Percentiles rank a stretch among this genome's conserved stretches.
These are phyloP conservation scores for Zoanthus sociatus DNA, from an alignment of 92 coral and sea anemone genomes.

Conservation along the genomic window DNA sequence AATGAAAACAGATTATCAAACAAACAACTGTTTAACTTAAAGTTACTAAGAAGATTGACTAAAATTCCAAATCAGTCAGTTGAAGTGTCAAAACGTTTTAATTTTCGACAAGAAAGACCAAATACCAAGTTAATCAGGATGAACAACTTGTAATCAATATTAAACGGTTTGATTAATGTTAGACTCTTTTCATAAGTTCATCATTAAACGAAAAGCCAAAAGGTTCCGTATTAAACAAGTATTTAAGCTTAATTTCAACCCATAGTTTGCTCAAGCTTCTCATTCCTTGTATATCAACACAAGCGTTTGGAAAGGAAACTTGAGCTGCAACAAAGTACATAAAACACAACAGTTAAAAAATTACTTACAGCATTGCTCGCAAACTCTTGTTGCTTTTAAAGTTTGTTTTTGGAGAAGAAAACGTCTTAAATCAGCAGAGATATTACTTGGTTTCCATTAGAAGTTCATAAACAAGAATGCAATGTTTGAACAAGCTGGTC, in stretches of 20 bases:
- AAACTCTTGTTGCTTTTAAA: background rate
- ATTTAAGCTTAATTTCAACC: background rate
- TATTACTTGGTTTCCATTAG: background rate
- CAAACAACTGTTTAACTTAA: background rate
- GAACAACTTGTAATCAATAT: background rate
- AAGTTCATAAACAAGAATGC: conserved; percentile 16
- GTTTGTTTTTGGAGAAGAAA: background rate
- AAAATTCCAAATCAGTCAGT: background rate
- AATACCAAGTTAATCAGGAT: background rate
- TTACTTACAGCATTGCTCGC: conserved; percentile 18
- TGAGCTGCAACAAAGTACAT: conserved; percentile 24
- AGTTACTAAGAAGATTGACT: background rate
- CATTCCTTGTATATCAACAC: conserved; percentile 15
- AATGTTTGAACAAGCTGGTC: conserved; percentile 17
- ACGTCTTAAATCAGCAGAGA: background rate
- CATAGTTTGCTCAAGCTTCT: background rate
- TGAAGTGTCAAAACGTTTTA: background rate
- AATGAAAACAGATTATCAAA: background rate
- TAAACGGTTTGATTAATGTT: background rate
- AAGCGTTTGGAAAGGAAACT: conserved; percentile 16
- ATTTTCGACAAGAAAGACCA: background rate
- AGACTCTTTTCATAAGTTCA: background rate
- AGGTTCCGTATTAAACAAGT: background rate
- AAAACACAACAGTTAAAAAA: background rate
- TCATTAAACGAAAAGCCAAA: background rate